phyloP scores from a whole-genome alignment of 1,140 invertebrate species.

The Triops longicaudatus region DNA sequence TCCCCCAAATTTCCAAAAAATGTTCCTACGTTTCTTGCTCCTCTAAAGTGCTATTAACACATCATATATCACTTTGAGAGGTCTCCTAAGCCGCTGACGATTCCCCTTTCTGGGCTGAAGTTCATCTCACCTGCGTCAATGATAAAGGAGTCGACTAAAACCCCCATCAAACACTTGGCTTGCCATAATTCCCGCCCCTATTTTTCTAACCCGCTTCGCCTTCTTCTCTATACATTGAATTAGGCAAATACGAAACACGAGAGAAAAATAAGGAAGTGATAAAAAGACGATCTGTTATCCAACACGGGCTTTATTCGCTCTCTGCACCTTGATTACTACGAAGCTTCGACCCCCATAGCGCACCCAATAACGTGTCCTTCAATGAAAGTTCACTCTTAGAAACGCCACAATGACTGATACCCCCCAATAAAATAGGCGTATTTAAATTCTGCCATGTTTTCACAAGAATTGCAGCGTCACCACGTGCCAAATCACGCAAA shows the following conservation, averaged over 20 bases:
- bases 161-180: background rate
- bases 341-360: background rate
- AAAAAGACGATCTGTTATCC: background rate
- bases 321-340: background rate
- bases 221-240: background rate
- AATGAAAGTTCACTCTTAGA: too few species aligned
- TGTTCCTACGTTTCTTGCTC: too few species aligned
- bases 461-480: background rate
- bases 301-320: too few species aligned
- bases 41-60: too few species aligned
- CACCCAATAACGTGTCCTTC: background rate
- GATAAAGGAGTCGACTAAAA: background rate
- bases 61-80: background rate
- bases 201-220: background rate
- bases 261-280: slow-evolving; percentile 12
- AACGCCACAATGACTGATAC: too few species aligned
- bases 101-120: background rate
- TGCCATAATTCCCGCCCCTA: background rate
- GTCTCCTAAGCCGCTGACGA: background rate
- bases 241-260: background rate
- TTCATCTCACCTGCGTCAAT: background rate
- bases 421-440: too few species aligned
- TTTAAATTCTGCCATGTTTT: too few species aligned
- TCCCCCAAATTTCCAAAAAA: too few species aligned
- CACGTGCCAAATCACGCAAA: slow-evolving; percentile 6